A percentile compares a stretch with the other conserved stretches of the same genome.
Evolutionary conservation across 2,797 vertebrate genomes (phyloP).

Genomic region (Fringilla coelebs): DNA sequence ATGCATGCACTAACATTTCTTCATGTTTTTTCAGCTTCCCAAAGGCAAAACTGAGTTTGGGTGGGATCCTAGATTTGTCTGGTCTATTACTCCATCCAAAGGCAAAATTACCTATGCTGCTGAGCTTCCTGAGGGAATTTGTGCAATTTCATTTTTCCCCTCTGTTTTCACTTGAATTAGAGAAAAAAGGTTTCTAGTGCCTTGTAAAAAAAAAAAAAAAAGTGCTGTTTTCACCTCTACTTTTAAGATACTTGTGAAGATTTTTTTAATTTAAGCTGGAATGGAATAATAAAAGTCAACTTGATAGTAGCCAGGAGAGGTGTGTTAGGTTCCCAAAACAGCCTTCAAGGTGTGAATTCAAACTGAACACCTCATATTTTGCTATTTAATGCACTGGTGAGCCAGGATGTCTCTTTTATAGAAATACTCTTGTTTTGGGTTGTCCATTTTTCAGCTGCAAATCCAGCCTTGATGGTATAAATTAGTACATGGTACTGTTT

Average conservation of each 20-base stretch:
- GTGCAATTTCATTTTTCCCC: not conserved
- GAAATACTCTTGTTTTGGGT: not conserved
- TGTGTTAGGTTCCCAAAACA: not conserved
- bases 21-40: not conserved
- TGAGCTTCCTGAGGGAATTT: not conserved
- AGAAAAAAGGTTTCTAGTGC: not conserved
- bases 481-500: rapidly evolving
- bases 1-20: not conserved
- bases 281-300: not conserved
- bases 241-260: not conserved
- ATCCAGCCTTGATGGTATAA: not conserved
- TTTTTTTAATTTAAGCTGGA: not conserved
- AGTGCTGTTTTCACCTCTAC: not conserved
- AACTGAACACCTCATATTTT: not conserved
- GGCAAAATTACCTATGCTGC: not conserved
- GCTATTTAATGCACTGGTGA: not conserved
- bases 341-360: not conserved
- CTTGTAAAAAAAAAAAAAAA: rapidly evolving
- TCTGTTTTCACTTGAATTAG: not conserved
- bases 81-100: not conserved
- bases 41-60: not conserved
- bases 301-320: not conserved
- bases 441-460: not conserved
- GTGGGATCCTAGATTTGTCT: rapidly evolving
- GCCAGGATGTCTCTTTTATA: not conserved